Evolutionary conservation across 2,113 vertebrate genomes (phyloP).

Genomic region (Elachura formosa): DNA sequence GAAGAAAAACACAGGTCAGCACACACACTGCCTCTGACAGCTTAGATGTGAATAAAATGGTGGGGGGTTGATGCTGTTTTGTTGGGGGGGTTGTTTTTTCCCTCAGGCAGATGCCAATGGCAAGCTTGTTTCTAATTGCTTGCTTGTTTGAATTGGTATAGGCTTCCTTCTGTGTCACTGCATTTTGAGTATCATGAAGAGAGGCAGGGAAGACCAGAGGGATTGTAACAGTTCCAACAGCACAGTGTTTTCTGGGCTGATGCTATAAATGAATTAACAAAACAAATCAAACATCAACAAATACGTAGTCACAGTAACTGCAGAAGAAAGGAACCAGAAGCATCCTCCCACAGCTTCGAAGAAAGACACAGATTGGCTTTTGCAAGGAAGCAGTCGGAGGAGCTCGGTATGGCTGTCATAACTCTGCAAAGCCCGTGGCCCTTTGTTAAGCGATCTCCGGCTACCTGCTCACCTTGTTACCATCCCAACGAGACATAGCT

Average conservation of each 20-base stretch:
- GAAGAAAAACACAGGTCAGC: background rate
- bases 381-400: background rate
- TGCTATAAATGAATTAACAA: background rate
- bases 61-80: background rate
- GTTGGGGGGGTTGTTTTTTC: background rate
- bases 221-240: background rate
- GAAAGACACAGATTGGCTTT: background rate
- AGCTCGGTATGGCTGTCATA: background rate
- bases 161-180: background rate
- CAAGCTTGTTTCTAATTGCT: background rate
- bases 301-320: background rate
- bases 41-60: background rate
- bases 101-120: background rate
- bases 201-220: background rate
- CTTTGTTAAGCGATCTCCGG: background rate
- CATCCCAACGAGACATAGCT: background rate
- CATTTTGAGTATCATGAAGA: background rate
- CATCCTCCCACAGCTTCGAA: background rate
- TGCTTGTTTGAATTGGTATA: background rate
- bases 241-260: background rate
- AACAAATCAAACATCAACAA: background rate
- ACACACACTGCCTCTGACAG: background rate
- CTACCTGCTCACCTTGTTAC: background rate
- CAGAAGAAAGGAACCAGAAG: background rate
- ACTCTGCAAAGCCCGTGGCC: background rate